Base-by-base conservation (phyloP, 2,113 vertebrate species). In the Psittacula cyanocephala region DNA sequence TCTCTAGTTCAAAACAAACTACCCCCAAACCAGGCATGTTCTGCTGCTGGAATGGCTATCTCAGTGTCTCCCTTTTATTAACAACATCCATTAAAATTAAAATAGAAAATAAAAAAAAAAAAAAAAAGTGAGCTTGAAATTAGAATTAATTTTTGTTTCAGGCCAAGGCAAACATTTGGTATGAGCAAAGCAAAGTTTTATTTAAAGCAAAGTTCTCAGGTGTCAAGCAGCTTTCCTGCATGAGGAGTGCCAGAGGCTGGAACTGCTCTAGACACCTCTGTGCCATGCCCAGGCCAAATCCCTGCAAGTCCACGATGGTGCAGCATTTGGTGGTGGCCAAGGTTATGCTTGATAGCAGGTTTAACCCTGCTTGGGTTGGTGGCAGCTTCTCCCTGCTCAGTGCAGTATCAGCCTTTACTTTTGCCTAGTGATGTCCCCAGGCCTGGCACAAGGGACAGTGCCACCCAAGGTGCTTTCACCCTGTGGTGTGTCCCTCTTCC, bases 1-100 rank as follows among this genome's bases (percentile, higher is more conserved):
- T 86, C 37, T 70, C 39, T 1, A 0, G n/a, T 81, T 95, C 53
- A 55, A 74, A 91, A 62, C 64, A 89, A 86, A 90, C 23, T 74
- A 43, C 80, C 80, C 92, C 88, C 81, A 20, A 69, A 93, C 37
- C 88, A 76, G 92, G 82, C 88, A 90, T 78, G 64, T 96, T 91
- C 91, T 64, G 69, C 80, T 59, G 60, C 67, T 92, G 35, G 65
- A 93, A 87, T 67, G 2, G 24, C 76, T 46, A 13, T 78, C 79
- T 70, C 57, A 35, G 71, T 57, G 72, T 63, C 82, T 88, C 70
- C 28, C 85, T 71, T 59, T 89, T 85, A 91, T 91, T 94, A 95
- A 75, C 85, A 81, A 33, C 60, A 63, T 41, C 55, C 37, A 91
- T 88, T 94, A 78, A 87, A 81, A 83, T 17, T n/a, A n/a, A 59